A percentile compares a stretch with the other conserved stretches of the same genome.
phyloP scores from a whole-genome alignment of 2,888 invertebrate genomes.

The Drosophila monieri region DNA sequence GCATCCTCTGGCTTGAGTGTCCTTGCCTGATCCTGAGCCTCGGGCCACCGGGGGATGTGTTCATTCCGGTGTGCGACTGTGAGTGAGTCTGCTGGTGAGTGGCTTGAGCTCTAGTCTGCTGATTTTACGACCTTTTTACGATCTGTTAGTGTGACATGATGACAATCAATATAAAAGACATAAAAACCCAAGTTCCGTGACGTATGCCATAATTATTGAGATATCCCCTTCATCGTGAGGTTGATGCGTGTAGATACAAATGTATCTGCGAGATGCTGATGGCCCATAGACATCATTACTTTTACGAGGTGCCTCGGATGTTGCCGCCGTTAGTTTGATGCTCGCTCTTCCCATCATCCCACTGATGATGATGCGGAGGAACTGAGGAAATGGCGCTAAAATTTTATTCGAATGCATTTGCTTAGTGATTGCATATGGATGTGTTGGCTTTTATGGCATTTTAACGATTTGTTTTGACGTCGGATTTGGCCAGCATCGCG shows the following conservation, averaged over 20 bases:
- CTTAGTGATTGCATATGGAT: constrained; percentile 60
- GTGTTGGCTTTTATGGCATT: constrained; percentile 73
- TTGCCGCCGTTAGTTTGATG: constrained; percentile 67
- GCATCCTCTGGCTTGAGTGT: constrained; percentile 44
- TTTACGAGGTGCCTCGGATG: constrained; percentile 80
- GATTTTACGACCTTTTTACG: constrained; percentile 83
- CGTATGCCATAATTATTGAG: constrained; percentile 80
- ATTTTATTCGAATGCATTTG: constrained; percentile 74
- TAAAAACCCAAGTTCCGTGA: constrained; percentile 78
- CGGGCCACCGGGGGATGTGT: constrained; percentile 33
- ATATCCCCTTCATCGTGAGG: constrained; percentile 39
- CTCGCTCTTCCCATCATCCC: neutral
- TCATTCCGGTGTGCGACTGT: constrained; percentile 28
- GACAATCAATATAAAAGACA: constrained; percentile 81
- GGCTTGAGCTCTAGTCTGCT: constrained; percentile 29
- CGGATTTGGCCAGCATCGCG: constrained; percentile 53
- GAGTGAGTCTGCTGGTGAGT: constrained; percentile 13
- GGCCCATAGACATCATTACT: constrained; percentile 72
- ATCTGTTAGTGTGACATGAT: constrained; percentile 81
- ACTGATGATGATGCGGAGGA: constrained; percentile 47
- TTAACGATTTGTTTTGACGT: constrained; percentile 83
- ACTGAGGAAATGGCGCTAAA: constrained; percentile 75
- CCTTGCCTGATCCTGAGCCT: constrained; percentile 43
- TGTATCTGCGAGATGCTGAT: constrained; percentile 66
- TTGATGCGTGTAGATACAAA: constrained; percentile 31